A percentile compares a stretch with the other conserved stretches of the same genome.
Conservation (phyloP, 2,113 vertebrate genomes). For the Colistium nudipinnis region DNA sequence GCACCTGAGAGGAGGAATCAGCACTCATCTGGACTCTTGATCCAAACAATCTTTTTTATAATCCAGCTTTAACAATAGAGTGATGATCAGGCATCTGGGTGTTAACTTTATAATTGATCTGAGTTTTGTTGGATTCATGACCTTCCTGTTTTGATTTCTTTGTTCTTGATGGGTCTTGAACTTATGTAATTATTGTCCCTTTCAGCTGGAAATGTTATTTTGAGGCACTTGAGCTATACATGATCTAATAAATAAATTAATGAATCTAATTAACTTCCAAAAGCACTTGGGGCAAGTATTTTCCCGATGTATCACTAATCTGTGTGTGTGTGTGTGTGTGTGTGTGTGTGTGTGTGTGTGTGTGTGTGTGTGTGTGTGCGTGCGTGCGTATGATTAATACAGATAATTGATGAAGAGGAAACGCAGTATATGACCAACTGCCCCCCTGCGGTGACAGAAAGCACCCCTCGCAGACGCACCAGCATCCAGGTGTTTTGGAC, state of each 20-base stretch:
- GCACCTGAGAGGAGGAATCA: slow-evolving; percentile 27
- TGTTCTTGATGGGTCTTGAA: neutral
- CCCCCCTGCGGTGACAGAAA: slow-evolving; percentile 94
- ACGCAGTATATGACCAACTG: slow-evolving; percentile 98
- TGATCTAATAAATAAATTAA: slow-evolving; percentile 25
- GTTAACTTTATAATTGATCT: neutral
- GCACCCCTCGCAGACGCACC: slow-evolving; percentile 92
- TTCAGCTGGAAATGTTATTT: slow-evolving; percentile 32
- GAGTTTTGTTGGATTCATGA: slow-evolving; percentile 10
- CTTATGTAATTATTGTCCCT: slow-evolving; percentile 15
- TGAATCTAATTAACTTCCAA: neutral
- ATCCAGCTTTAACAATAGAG: neutral
- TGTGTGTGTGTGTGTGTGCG: slow-evolving; percentile 2
- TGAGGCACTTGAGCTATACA: slow-evolving; percentile 18
- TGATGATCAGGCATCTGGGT: neutral
- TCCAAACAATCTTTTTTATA: neutral
- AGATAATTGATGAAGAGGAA: slow-evolving; percentile 99
- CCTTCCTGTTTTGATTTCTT: slow-evolving; percentile 13
- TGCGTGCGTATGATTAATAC: slow-evolving; percentile 14
- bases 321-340: slow-evolving; percentile 11
- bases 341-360: slow-evolving; percentile 15
- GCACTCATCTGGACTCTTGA: slow-evolving; percentile 8
- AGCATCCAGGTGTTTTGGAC: slow-evolving; percentile 97
- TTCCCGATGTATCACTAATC: slow-evolving; percentile 22
- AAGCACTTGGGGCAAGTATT: slow-evolving; percentile 1